These are phyloP conservation scores for Rhamphomyia laevipes DNA, from an alignment of 2,888 invertebrate genomes.

Conservation along the genomic window DNA sequence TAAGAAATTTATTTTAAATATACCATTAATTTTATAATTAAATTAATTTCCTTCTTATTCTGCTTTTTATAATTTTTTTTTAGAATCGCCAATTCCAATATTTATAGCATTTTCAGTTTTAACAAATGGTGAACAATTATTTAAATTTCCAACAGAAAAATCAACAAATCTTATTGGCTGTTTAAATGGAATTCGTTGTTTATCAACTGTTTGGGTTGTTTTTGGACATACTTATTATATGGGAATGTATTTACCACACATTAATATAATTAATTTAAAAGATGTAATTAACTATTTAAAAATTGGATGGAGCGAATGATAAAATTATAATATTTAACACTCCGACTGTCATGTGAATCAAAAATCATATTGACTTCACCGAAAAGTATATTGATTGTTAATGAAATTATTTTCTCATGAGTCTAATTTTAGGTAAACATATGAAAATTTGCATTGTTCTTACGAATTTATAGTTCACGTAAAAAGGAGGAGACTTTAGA, in stretches of 20 bases:
- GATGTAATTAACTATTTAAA: not conserved
- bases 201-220: slow-evolving; percentile 42
- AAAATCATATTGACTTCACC: no score
- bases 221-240: slow-evolving; percentile 32
- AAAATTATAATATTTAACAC: no score
- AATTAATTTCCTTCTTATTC: no score
- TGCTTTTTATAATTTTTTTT: not conserved
- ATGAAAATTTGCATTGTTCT: no score
- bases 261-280: slow-evolving; percentile 1
- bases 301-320: no score
- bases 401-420: no score
- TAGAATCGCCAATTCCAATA: slow-evolving; percentile 24
- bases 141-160: slow-evolving; percentile 28
- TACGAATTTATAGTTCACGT: no score
- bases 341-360: no score
- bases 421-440: no score
- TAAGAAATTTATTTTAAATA: slow-evolving; percentile 14
- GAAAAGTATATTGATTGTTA: no score
- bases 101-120: slow-evolving; percentile 35
- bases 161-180: slow-evolving; percentile 36
- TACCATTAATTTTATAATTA: not conserved
- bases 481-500: no score
- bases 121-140: slow-evolving; percentile 37
- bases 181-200: slow-evolving; percentile 36
- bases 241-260: not conserved